Base-by-base conservation (phyloP, 2,113 vertebrate species). In the Amphiprion ocellaris region DNA sequence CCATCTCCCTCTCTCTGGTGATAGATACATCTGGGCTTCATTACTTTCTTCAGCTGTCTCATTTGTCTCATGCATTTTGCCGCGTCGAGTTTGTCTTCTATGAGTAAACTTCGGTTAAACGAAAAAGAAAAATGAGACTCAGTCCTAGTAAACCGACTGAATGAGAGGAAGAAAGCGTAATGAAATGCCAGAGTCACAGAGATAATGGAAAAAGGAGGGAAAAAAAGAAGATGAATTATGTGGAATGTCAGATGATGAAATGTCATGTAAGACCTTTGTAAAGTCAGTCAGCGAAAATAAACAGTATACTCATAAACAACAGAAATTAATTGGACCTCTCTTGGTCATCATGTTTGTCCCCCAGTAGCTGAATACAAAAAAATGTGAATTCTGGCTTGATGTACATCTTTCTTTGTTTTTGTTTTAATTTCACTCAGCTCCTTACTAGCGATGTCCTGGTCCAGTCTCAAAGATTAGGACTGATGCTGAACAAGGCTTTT, bases 181-280 rank as follows among this genome's bases (percentile, higher is more conserved):
- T 14, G 41, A 54, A 33, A 37, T 21, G 9, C 14, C 33, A 37
- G 14, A 26, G 19, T 47, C 0, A 30, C 16, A 12, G 19, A 23
- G 3, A 47, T 37, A 54, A 39, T 12, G n/a, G 28, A 15, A 63
- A n/a, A 17, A 44, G 54, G 12, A 33, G 10, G 21, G 30, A 30
- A 56, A 54, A 9, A 33, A 39, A 1, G 23, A 7, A 50, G n/a
- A 37, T 60, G 14, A 19, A 16, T 12, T n/a, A 24, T 44, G 1
- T n/a, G 56, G 24, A 44, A 26, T 73, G 14, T 53, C 23, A 55
- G 12, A 63, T 63, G 72, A 65, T 64, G 71, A 44, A 74, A 55
- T 14, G 16, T 21, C 30, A 28, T 65, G 72, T 7, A 68, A 50
- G 5, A 39, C 44, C 2, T 53, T 37, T 46, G 19, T 46, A 16